phyloP scores from a whole-genome alignment of 1,140 invertebrate species.

The Drosophila lowei region DNA sequence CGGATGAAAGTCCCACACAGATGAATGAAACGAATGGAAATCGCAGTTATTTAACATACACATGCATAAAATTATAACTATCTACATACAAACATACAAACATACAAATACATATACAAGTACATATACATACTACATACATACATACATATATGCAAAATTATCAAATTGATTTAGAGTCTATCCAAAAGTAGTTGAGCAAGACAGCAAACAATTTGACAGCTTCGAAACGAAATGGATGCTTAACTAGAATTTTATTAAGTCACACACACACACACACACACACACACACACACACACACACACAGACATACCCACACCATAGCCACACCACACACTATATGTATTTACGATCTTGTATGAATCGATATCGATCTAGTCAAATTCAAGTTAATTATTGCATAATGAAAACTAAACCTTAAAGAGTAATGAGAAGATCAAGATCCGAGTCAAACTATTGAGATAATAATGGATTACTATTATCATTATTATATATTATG shows the following conservation, averaged over 20 bases:
- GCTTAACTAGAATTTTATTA: conserved; percentile 77
- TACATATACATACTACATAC: conserved; percentile 42
- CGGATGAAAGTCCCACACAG: conserved; percentile 80
- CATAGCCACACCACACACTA: conserved; percentile 18
- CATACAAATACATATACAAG: conserved; percentile 41
- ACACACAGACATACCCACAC: conserved; percentile 26
- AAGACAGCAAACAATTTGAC: conserved; percentile 47
- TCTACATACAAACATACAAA: conserved; percentile 51
- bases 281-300: conserved; percentile 39
- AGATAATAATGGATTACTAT: conserved; percentile 75
- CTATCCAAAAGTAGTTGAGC: conserved; percentile 65
- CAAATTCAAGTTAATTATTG: conserved; percentile 82
- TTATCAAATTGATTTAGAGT: conserved; percentile 72
- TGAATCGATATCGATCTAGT: conserved; percentile 77
- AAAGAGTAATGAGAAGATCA: conserved; percentile 47
- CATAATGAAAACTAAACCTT: conserved; percentile 58
- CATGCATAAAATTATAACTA: conserved; percentile 37
- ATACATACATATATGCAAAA: conserved; percentile 62
- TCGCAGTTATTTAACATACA: conserved; percentile 61
- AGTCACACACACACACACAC: conserved; percentile 44
- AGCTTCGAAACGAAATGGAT: conserved; percentile 52
- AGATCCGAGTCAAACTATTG: conserved; percentile 74
- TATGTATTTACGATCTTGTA: conserved; percentile 77
- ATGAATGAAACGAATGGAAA: conserved; percentile 41
- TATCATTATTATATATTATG: conserved; percentile 58